Conservation (phyloP, 2,113 vertebrate species). For the Rallus limicola region DNA sequence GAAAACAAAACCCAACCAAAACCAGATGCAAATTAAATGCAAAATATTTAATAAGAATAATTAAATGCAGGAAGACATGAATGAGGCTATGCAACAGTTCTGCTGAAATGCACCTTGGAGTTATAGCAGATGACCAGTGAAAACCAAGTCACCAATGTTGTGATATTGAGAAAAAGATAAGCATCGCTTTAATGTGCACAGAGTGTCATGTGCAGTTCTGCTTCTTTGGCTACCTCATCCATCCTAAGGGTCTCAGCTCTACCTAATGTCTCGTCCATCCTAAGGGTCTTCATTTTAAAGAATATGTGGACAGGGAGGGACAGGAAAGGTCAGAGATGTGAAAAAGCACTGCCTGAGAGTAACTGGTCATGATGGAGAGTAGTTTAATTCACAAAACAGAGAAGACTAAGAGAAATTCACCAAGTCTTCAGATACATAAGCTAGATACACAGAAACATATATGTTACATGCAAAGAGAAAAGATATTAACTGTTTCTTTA, state of each 20-base stretch:
- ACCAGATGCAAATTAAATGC: accelerated
- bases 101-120: neutral
- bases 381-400: neutral
- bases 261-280: neutral
- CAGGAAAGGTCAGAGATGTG: neutral
- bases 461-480: neutral
- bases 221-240: neutral
- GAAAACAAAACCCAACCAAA: neutral
- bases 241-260: neutral
- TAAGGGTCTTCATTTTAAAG: neutral
- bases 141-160: neutral
- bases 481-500: neutral
- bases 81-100: neutral
- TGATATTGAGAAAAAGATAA: neutral
- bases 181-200: neutral
- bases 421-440: neutral
- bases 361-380: neutral
- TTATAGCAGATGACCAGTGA: neutral
- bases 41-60: neutral
- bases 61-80: neutral
- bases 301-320: neutral
- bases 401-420: neutral
- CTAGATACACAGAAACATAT: neutral
- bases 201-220: neutral
- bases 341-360: neutral